Base-by-base conservation (phyloP, 2,797 vertebrate species). In the Brachyrhaphis roseni region DNA sequence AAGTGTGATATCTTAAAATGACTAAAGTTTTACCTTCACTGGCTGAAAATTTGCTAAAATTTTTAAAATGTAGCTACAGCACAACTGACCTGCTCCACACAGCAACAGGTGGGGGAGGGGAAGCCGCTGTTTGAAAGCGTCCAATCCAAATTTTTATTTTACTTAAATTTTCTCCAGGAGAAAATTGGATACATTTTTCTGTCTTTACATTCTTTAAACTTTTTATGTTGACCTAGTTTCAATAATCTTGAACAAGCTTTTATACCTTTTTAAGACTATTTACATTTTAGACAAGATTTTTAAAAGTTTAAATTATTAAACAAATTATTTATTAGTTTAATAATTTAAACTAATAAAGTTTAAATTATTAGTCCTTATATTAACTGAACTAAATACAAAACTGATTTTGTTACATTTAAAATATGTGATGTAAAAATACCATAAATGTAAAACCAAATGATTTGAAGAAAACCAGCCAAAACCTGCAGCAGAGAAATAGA, bases 231-330 rank as follows among this genome's bases (percentile, higher is more conserved):
- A 49, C 20, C 18, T 49, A 2, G 47, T 49, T 49, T 49, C 13
- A 20, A 2, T 0, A 0, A 6, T 20, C 13, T 46, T 15, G 2
- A 15, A 16, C 4, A 5, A 49, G 6, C 4, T 7, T 49, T 18
- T 18, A 46, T 49, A 49, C 47, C 46, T 49, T 49, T 49, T 49
- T 49, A 49, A 20, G 6, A 49, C 47, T 49, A 49, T 47, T 47
- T 47, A 47, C 47, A 47, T 18, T 6, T 47, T 18, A 49, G 18
- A 20, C 18, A 49, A 49, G 18, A 49, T 49, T 49, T 20, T 49
- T 20, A 18, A 47, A 43, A 43, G 47, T 49, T 49, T 49, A 49
- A 20, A 49, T 20, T 20, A 49, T 20, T 49, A 51, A n/a, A n/a
- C n/a, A n/a, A n/a, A n/a, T n/a, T n/a, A n/a, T n/a, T n/a, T n/a